Conservation (phyloP, 30 jellyfish, hydroid and myxozoan species). For the Morbakka virulenta region DNA sequence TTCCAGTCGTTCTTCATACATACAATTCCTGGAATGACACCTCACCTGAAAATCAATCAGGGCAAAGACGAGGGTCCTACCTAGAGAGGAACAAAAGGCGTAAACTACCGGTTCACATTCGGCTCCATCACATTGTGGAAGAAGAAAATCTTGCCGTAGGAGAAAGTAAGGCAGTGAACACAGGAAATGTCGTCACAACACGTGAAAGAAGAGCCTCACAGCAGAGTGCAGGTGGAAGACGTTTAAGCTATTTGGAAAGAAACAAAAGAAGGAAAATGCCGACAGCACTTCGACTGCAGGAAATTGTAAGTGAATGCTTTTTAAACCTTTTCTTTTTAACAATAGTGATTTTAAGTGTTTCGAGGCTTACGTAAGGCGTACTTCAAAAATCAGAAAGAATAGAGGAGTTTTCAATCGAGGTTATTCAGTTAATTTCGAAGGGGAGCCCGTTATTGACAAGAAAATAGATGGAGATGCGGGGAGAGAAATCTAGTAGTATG, state of each 20-base stretch:
- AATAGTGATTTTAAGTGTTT: no score
- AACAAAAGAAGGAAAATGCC: neutral
- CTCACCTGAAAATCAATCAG: neutral
- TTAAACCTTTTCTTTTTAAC: no score
- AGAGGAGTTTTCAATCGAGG: no score
- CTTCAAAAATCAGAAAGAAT: no score
- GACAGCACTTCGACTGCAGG: neutral
- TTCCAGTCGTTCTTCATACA: neutral
- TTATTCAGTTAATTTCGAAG: no score
- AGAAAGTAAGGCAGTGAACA: neutral
- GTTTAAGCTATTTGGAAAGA: neutral
- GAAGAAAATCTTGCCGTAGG: neutral
- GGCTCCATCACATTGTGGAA: neutral
- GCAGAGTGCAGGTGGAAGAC: neutral
- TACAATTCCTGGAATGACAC: neutral
- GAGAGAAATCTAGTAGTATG: no score
- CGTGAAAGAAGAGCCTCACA: neutral
- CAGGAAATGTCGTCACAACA: neutral
- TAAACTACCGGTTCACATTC: neutral
- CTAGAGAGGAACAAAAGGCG: neutral
- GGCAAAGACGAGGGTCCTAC: neutral
- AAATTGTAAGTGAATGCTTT: neutral
- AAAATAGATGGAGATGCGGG: no score
- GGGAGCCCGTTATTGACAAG: no score
- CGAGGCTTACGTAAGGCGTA: no score